Percentiles rank a stretch among this genome's conserved stretches.
Conservation (phyloP, 2,888 invertebrate species). For the Acheta domesticus region DNA sequence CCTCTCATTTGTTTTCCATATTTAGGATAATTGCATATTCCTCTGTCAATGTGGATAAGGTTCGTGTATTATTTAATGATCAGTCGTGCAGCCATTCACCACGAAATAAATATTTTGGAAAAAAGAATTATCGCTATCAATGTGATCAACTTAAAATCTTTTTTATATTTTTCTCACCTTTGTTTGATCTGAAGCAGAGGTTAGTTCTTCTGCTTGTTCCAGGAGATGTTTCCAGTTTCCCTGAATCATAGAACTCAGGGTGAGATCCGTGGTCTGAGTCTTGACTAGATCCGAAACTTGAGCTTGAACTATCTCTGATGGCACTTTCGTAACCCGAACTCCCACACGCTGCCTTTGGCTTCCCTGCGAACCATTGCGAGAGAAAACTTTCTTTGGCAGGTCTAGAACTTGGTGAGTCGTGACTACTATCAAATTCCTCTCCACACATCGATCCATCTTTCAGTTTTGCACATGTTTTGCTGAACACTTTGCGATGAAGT, state of each 20-base stretch:
- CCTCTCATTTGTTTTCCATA: too few relatives aligned
- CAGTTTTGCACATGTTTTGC: background rate
- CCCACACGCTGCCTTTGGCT: constrained; percentile 48
- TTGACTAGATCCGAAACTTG: constrained; percentile 70
- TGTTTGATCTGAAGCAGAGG: too few relatives aligned
- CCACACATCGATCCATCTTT: background rate
- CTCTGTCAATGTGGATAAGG: too few relatives aligned
- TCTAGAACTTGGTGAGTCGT: constrained; percentile 59
- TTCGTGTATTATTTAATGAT: too few relatives aligned
- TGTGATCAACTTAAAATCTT: too few relatives aligned
- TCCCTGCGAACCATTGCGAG: background rate
- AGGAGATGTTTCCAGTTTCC: background rate
- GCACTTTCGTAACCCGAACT: constrained; percentile 88
- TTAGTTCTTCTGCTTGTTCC: too few relatives aligned
- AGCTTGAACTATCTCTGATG: constrained; percentile 82
- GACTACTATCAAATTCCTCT: constrained; percentile 57
- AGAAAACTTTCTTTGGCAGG: constrained; percentile 19
- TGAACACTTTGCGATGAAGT: constrained; percentile 29
- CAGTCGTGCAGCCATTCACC: too few relatives aligned
- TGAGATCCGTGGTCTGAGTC: constrained; percentile 27
- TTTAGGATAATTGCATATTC: too few relatives aligned
- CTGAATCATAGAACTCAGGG: background rate
- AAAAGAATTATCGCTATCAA: too few relatives aligned
- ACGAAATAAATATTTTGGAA: too few relatives aligned
- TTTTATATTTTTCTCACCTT: too few relatives aligned